Evolutionary conservation across 2,797 vertebrate species (phyloP).

Genomic region (Megaceryle alcyon): DNA sequence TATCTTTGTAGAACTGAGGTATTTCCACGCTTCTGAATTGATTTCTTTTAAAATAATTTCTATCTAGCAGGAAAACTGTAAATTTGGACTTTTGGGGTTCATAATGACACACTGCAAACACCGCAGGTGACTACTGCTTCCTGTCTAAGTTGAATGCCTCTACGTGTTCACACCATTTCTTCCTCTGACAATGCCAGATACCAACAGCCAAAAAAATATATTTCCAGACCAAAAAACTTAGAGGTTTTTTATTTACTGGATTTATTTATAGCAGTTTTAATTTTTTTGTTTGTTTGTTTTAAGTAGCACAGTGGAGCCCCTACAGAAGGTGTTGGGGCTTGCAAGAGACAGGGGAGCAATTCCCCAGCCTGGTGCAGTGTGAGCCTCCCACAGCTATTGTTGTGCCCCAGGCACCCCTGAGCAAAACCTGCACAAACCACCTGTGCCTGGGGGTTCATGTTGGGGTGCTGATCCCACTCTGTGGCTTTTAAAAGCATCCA

Average conservation of each 20-base stretch:
- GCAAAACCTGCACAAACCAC: not conserved
- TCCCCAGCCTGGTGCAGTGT: accelerated
- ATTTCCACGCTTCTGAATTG: not conserved
- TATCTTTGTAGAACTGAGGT: not conserved
- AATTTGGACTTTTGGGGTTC: not conserved
- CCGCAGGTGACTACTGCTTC: not conserved
- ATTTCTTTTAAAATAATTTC: not conserved
- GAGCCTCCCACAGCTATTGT: not conserved
- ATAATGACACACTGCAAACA: not conserved
- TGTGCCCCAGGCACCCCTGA: not conserved
- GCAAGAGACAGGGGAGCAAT: not conserved
- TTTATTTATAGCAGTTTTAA: not conserved
- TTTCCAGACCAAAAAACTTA: not conserved
- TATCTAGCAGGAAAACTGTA: not conserved
- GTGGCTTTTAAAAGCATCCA: not conserved
- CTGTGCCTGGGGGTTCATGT: too few species aligned
- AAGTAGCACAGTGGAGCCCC: not conserved
- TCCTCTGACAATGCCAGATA: not conserved
- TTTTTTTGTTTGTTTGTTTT: not conserved
- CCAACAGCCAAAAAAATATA: not conserved
- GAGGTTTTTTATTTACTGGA: not conserved
- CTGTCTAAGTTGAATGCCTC: not conserved
- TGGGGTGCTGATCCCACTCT: not conserved
- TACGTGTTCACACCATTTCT: not conserved
- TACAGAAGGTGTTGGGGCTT: not conserved